Percentiles rank a stretch among this genome's conserved stretches.
phyloP scores from a whole-genome alignment of 2,113 vertebrate species.

The Pseudonaja textilis region DNA sequence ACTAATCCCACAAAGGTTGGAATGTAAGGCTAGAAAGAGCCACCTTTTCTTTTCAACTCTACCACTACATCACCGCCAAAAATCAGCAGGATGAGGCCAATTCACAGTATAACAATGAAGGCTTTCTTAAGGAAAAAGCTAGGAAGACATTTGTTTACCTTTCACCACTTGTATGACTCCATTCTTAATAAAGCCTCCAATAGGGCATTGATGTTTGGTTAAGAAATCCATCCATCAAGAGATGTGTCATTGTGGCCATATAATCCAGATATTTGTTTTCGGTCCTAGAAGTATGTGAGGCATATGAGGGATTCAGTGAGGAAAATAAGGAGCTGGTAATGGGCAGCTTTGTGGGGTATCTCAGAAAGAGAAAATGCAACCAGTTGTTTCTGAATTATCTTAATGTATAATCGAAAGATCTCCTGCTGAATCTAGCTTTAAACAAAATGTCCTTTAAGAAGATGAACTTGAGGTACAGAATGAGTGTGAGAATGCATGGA shows the following conservation, averaged over 20 bases:
- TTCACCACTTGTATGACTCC: not conserved
- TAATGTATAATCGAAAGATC: not conserved
- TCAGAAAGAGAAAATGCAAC: constrained; percentile 1
- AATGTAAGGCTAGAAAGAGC: constrained; percentile 26
- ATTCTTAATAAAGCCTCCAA: not conserved
- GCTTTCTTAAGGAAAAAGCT: not conserved
- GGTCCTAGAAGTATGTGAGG: not conserved
- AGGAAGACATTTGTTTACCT: not conserved
- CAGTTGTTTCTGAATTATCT: not conserved
- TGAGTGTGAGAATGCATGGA: not conserved
- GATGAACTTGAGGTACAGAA: fast-evolving
- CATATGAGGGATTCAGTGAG: not conserved
- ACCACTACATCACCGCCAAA: not conserved
- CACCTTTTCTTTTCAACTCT: constrained; percentile 11
- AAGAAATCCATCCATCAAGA: not conserved
- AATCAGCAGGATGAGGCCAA: not conserved
- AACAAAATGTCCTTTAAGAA: fast-evolving
- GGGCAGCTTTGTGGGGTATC: not conserved
- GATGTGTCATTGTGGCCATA: not conserved
- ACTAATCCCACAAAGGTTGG: constrained; percentile 15
- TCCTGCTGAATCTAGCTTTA: not conserved
- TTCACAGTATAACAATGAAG: not conserved
- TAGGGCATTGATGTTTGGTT: constrained; percentile 8
- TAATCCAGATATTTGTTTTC: not conserved
- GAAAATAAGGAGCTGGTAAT: not conserved